These are phyloP conservation scores for Stenodema calcarata DNA, from an alignment of 2,888 invertebrate genomes.

Conservation along the genomic window DNA sequence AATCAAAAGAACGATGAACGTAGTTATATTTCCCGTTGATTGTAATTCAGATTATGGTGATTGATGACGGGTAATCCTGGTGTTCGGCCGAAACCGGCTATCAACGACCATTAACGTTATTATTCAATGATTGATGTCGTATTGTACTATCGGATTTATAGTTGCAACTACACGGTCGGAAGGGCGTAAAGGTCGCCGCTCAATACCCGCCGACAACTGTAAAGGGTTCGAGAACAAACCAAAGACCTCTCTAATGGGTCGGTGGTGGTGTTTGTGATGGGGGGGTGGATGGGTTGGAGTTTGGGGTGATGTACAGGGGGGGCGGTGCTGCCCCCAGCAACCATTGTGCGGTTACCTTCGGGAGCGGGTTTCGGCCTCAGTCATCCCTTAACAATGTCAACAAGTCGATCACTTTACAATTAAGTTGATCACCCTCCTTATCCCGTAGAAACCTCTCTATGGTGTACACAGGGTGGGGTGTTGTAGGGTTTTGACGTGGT, in stretches of 20 bases:
- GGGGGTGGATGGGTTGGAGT: not conserved
- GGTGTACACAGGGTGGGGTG: not conserved
- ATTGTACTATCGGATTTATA: not conserved
- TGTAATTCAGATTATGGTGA: too few relatives aligned
- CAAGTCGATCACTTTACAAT: slow-evolving; percentile 36
- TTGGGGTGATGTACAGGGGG: not conserved
- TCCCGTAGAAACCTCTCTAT: not conserved
- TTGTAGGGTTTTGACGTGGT: too few relatives aligned
- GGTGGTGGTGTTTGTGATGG: too few relatives aligned
- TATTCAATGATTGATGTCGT: not conserved
- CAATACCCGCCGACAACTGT: not conserved
- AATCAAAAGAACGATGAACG: too few relatives aligned
- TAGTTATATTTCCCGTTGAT: too few relatives aligned
- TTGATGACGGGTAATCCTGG: too few relatives aligned
- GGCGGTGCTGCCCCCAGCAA: not conserved
- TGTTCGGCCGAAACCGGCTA: too few relatives aligned
- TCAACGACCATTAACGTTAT: not conserved
- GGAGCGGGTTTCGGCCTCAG: not conserved
- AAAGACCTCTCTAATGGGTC: not conserved
- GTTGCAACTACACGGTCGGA: not conserved
- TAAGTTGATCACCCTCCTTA: slow-evolving; percentile 9
- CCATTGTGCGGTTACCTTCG: slow-evolving; percentile 27
- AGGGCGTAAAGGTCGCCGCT: not conserved
- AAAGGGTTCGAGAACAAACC: not conserved
- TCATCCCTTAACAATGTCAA: slow-evolving; percentile 3